These are phyloP conservation scores for Dryobota labecula DNA, from an alignment of 2,888 invertebrate species.

Conservation along the genomic window DNA sequence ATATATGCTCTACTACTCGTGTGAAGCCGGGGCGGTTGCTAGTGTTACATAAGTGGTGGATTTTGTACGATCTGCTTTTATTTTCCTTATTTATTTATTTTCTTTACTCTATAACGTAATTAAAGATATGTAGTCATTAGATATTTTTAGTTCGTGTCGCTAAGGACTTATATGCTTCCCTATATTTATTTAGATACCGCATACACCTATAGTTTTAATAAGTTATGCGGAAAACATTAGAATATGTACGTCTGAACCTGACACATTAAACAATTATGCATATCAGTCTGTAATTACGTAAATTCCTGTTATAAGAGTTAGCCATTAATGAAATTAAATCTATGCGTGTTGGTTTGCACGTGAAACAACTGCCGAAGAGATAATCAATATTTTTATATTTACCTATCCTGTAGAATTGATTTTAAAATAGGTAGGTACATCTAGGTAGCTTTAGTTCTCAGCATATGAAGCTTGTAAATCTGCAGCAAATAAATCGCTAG, in stretches of 20 bases:
- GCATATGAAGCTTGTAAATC: neutral
- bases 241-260: slow-evolving; percentile 5
- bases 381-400: slow-evolving; percentile 5
- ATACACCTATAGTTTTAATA: neutral
- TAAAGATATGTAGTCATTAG: neutral
- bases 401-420: neutral
- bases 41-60: too few relatives aligned
- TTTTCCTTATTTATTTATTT: neutral
- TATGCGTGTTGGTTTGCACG: slow-evolving; percentile 12
- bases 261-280: neutral
- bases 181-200: neutral
- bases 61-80: neutral
- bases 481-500: neutral
- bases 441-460: neutral
- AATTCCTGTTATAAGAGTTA: neutral
- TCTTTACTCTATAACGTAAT: neutral
- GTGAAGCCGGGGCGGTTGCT: too few relatives aligned
- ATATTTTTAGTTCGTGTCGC: neutral
- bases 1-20: too few relatives aligned
- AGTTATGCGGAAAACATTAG: slow-evolving; percentile 1
- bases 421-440: neutral
- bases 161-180: neutral
- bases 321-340: slow-evolving; percentile 11
- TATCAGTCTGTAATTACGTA: slow-evolving; percentile 8
- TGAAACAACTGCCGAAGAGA: neutral